A percentile compares a stretch with the other conserved stretches of the same genome.
Conservation (phyloP, 2,888 invertebrate genomes). For the Aricia artaxerxes region DNA sequence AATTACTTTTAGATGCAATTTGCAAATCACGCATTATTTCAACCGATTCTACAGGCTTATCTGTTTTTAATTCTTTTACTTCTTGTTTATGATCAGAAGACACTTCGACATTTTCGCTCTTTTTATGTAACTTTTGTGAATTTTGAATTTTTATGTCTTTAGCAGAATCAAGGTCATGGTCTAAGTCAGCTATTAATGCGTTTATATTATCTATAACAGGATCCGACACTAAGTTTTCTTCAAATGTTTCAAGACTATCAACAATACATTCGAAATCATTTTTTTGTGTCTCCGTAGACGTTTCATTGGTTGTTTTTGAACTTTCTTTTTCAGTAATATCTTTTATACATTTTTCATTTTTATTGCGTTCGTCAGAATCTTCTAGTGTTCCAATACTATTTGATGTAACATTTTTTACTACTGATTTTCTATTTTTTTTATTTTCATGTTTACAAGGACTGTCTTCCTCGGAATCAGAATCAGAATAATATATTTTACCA, state of each 20-base stretch:
- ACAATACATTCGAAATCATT: slow-evolving; percentile 53
- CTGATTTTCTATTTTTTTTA: background rate
- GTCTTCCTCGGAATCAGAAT: background rate
- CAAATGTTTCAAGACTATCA: slow-evolving; percentile 63
- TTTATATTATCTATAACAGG: slow-evolving; percentile 65
- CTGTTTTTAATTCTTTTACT: background rate
- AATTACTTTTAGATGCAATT: background rate
- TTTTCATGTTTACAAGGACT: background rate
- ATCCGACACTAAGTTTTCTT: slow-evolving; percentile 59
- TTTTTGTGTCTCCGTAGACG: background rate
- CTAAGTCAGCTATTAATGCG: slow-evolving; percentile 64
- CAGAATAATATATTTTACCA: background rate
- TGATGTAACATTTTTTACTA: background rate
- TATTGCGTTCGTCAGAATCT: background rate
- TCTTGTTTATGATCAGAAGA: background rate
- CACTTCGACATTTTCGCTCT: background rate
- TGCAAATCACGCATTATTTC: background rate
- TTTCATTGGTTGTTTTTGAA: background rate
- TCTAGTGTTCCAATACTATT: background rate
- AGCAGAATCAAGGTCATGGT: slow-evolving; percentile 54
- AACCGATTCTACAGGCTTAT: background rate
- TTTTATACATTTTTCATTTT: background rate
- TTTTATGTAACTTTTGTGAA: background rate
- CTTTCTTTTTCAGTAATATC: background rate
- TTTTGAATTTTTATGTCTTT: slow-evolving; percentile 50